Evolutionary conservation across 2,113 vertebrate species (phyloP).

Genomic region (Callipepla squamata): DNA sequence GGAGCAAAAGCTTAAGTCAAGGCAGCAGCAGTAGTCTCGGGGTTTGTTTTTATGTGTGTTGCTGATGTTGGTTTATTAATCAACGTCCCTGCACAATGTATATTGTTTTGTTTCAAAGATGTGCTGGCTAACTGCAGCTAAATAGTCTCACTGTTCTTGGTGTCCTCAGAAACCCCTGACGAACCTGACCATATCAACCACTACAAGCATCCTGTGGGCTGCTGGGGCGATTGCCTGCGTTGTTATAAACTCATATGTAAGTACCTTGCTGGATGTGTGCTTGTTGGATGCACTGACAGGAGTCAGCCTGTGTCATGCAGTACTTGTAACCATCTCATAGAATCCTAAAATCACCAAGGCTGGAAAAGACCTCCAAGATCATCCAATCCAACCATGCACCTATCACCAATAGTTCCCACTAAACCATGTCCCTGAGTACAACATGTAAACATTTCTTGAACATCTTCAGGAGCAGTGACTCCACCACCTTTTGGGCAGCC

Average conservation of each 20-base stretch:
- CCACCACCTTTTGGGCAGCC: no score
- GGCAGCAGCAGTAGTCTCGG: not conserved
- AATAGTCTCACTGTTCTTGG: not conserved
- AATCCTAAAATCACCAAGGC: not conserved
- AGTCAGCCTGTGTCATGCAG: rapidly evolving
- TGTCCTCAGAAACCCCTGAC: not conserved
- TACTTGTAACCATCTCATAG: not conserved
- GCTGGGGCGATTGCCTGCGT: rapidly evolving
- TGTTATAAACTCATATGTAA: not conserved
- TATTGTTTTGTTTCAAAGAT: not conserved
- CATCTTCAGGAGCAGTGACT: not conserved
- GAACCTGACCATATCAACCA: not conserved
- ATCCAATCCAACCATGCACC: no score
- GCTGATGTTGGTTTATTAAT: not conserved
- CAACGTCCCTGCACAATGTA: not conserved
- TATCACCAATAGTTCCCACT: no score
- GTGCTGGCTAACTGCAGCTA: not conserved
- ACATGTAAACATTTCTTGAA: not conserved
- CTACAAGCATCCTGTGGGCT: not conserved
- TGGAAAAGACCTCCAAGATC: not conserved
- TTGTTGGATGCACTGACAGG: not conserved
- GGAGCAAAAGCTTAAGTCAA: not conserved
- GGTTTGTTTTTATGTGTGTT: not conserved
- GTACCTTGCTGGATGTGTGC: not conserved
- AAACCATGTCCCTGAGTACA: no score